phyloP scores from a whole-genome alignment of 2,888 invertebrate species.

The Megalurothrips usitatus region DNA sequence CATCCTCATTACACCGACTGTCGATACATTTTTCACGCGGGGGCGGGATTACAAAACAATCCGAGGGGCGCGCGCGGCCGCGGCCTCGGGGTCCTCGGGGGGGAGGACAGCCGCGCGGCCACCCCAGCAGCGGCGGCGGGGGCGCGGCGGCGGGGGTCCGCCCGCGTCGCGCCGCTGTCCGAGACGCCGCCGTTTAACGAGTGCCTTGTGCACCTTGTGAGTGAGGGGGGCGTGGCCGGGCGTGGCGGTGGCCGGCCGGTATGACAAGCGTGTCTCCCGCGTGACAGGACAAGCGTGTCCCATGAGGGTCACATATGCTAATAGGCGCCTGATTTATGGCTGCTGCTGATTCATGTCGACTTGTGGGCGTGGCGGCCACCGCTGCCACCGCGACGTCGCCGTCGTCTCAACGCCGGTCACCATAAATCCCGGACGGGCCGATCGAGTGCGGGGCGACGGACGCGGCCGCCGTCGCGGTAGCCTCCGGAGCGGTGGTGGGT shows the following conservation, averaged over 20 bases:
- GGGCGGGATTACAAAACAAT: not conserved
- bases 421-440: not conserved
- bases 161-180: not conserved
- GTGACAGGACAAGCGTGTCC: constrained; percentile 24
- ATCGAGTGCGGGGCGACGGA: constrained; percentile 13
- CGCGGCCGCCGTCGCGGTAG: not conserved
- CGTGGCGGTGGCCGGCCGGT: not conserved
- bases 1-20: not conserved
- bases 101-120: too few species aligned
- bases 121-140: too few species aligned
- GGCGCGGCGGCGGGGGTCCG: not conserved
- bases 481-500: too few species aligned
- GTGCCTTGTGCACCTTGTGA: not conserved
- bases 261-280: constrained; percentile 13
- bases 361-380: not conserved
- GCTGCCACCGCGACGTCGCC: not conserved
- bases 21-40: not conserved
- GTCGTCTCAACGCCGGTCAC: not conserved
- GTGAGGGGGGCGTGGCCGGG: not conserved
- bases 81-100: not conserved
- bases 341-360: constrained; percentile 20
- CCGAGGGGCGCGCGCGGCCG: too few species aligned
- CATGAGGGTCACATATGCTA: constrained; percentile 19
- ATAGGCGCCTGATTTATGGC: constrained; percentile 15
- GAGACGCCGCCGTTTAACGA: not conserved